Base-by-base conservation (phyloP, 2,888 invertebrate genomes). In the Fragum sueziense region DNA sequence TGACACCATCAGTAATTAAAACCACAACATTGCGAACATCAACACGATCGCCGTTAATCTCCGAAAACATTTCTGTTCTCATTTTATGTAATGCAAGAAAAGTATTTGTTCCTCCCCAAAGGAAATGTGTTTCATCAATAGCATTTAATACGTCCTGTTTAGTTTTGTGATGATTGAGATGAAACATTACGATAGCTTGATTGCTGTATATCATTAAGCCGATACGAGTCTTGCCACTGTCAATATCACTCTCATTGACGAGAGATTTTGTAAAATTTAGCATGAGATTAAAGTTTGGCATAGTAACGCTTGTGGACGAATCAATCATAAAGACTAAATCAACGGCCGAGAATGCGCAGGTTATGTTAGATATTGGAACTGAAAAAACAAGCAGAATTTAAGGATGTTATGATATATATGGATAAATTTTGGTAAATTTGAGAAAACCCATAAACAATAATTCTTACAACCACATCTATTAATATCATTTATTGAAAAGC, bases 1-100 rank as follows among this genome's bases (percentile, higher is more conserved):
- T 91, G 4, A 91, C 85, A 72, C 91, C 91, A 70, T 91, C 91
- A 31, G 90, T 89, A 41, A 91, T 78, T 9, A 91, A 79, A 22
- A 91, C 82, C 41, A 82, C 86, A 41, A 91, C 78, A 78, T 91
- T 90, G 9, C 74, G 85, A 7, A 88, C 89, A 41, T 82, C 86
- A 14, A 85, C 81, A 17, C 91, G 84, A 80, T 92, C 91, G n/a
- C 89, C 90, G 47, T 88, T 88, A 14, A 68, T 70, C 17, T 82
- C 61, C 0, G 84, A 80, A 74, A 91, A 92, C 91, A 92, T 88
- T 4, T 70, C 57, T 7, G 81, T 75, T 9, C 86, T 74, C 83
- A 90, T 89, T 11, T 78, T 79, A 37, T 71, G 31, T 11, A 91
- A 34, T 9, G 88, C 91, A 7, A 70, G 87, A 17, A 86, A 89